Conservation (phyloP, 1,140 invertebrate species). For the Leptopilina boulardi region DNA sequence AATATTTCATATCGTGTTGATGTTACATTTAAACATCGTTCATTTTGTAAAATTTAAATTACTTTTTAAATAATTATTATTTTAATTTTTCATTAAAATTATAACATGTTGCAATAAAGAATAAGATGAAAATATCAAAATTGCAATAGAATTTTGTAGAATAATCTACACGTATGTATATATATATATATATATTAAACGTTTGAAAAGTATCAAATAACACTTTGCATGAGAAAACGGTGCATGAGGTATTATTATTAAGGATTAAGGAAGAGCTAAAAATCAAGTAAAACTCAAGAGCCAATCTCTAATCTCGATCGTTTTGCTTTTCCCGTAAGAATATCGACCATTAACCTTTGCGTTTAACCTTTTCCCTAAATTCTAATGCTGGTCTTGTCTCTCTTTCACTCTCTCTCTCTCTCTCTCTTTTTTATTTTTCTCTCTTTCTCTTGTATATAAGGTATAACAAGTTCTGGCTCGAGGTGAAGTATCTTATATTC, state of each 20-base stretch:
- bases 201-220: neutral
- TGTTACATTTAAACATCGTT: no score
- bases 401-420: neutral
- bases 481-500: slow-evolving; percentile 14
- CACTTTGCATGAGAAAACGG: neutral
- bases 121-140: no score
- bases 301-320: slow-evolving; percentile 23
- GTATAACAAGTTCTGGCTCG: slow-evolving; percentile 17
- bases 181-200: neutral
- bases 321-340: slow-evolving; percentile 20
- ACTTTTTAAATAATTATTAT: no score
- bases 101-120: no score
- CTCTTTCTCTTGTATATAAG: neutral
- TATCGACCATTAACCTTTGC: slow-evolving; percentile 32
- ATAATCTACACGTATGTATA: neutral
- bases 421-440: neutral
- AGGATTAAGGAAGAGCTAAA: slow-evolving; percentile 27
- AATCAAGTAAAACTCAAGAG: slow-evolving; percentile 11
- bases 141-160: neutral
- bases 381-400: slow-evolving; percentile 14
- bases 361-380: slow-evolving; percentile 33
- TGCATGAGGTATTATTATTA: slow-evolving; percentile 23
- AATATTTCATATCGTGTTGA: no score
- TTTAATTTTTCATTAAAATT: no score
- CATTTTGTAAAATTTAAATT: no score